Evolutionary conservation across 1,140 invertebrate genomes (phyloP), one percentile per base, ranked within the genome.

Genomic region (Drosophila kanapiae): DNA sequence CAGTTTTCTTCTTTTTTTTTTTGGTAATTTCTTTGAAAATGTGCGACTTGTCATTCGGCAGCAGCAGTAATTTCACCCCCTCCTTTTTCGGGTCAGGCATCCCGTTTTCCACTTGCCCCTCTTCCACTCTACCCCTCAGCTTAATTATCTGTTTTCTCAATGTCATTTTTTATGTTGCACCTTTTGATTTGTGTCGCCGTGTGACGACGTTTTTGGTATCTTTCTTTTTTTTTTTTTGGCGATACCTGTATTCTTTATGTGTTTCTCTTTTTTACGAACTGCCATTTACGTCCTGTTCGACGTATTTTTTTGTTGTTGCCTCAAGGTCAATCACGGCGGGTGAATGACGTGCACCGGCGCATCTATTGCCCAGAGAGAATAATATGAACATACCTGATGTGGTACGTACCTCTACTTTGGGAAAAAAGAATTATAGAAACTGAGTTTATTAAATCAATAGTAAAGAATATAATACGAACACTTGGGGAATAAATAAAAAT

Each of bases 41-140:
- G 85, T 85, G 85, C 85, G 85, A 88, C 85, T 88, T 88, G 85
- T 88, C 85, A 88, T 78, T 88, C 84, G 82, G 67, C 85, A 82
- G 68, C 62, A 56, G 61, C 49, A 54, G 59, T 65, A 68, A 84
- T 75, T 75, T 77, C 33, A 59, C 49, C 42, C 43, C 56, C 59
- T 57, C 62, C 58, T 48, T 56, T 56, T 23, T 65, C 59, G 35
- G 71, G 42, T 59, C 74, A 67, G 69, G 71, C 85, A 84, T 90
- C 82, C 85, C 84, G 80, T 82, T 75, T 76, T 77, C 54, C 64
- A 62, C 40, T 59, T 76, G 62, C 43, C 64, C 77, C 76, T 67
- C 85, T 77, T 23, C 43, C 57, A 45, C 40, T 27, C 53, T 45
- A 43, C 62, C 38, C 13, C 53, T 54, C 53, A 18, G 56, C 85